These are phyloP conservation scores for Fabriciana adippe DNA, from an alignment of 2,888 invertebrate species.

Conservation along the genomic window DNA sequence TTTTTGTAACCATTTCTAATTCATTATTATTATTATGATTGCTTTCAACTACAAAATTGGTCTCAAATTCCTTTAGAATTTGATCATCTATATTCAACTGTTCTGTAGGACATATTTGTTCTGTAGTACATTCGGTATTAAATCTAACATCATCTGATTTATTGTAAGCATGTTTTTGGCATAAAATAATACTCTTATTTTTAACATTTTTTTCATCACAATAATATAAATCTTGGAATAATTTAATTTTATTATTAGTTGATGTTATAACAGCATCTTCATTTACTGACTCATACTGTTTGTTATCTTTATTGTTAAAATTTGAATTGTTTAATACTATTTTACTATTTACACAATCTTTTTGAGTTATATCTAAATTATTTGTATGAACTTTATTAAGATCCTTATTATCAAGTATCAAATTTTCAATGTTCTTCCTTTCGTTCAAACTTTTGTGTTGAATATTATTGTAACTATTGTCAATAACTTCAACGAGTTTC, in stretches of 20 bases:
- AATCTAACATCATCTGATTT: background rate
- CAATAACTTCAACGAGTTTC: slow-evolving; percentile 53
- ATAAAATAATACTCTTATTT: background rate
- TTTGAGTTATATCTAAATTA: background rate
- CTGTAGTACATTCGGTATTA: background rate
- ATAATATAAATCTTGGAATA: background rate
- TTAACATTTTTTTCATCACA: slow-evolving; percentile 22
- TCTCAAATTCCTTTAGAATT: slow-evolving; percentile 38
- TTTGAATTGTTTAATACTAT: background rate
- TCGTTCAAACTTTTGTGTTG: background rate
- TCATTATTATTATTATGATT: background rate
- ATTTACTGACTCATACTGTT: background rate
- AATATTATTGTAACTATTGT: slow-evolving; percentile 32
- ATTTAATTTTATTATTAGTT: slow-evolving; percentile 2
- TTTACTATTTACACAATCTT: background rate
- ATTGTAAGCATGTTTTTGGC: background rate
- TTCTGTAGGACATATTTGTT: background rate
- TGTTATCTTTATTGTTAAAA: background rate
- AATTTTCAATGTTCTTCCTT: background rate
- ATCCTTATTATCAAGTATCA: background rate
- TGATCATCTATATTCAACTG: slow-evolving; percentile 36
- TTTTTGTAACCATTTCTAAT: background rate
- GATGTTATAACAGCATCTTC: background rate
- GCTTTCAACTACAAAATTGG: slow-evolving; percentile 50
- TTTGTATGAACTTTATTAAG: background rate